phyloP scores from a whole-genome alignment of 2,113 vertebrate species.

The Glareola pratincola region DNA sequence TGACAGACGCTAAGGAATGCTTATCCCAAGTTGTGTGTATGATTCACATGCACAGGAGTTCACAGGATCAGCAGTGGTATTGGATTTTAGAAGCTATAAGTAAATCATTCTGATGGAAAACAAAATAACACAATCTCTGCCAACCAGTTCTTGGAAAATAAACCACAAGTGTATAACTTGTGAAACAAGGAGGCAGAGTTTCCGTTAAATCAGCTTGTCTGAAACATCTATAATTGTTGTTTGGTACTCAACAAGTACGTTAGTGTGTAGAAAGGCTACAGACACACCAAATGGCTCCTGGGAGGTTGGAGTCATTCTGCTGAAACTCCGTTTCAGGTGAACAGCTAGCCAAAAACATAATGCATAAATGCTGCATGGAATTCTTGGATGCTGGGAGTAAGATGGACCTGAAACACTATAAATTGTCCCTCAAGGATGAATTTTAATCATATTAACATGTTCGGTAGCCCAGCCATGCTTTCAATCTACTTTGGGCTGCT shows the following conservation, averaged over 20 bases:
- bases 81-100: not conserved
- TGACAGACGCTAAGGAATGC: not conserved
- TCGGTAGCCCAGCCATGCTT: not conserved
- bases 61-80: not conserved
- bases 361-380: not conserved
- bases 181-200: not conserved
- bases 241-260: not conserved
- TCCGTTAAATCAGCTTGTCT: not conserved
- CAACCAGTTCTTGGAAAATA: slow-evolving; percentile 25
- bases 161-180: not conserved
- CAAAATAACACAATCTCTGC: not conserved
- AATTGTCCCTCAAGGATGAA: not conserved
- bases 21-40: not conserved
- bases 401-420: not conserved
- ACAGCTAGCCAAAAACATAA: not conserved
- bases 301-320: not conserved
- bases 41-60: not conserved
- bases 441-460: not conserved
- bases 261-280: not conserved
- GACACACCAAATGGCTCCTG: not conserved
- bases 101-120: slow-evolving; percentile 4
- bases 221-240: not conserved
- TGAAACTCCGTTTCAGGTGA: not conserved
- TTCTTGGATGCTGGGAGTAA: not conserved
- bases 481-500: not conserved